phyloP scores from a whole-genome alignment of 2,113 vertebrate species.

The Menura novaehollandiae region DNA sequence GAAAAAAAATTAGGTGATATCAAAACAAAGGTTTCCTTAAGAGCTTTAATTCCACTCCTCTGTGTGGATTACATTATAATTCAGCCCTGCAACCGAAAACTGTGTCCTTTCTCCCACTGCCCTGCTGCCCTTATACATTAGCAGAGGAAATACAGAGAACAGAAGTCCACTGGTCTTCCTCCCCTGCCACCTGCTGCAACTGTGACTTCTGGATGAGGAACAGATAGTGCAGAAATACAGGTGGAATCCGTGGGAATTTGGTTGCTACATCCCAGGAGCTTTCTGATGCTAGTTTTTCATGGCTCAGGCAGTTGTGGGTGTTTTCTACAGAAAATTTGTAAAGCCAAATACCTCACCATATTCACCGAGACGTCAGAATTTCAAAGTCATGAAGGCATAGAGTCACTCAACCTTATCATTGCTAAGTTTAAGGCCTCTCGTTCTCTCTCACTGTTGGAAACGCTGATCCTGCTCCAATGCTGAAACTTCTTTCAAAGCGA shows the following conservation, averaged over 20 bases:
- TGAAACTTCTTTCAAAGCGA: accelerated
- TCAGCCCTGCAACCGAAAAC: background rate
- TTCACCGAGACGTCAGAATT: background rate
- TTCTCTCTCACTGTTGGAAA: accelerated
- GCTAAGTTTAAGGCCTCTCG: background rate
- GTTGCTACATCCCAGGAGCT: background rate
- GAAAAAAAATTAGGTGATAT: background rate
- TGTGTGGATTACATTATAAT: background rate
- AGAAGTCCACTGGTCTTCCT: too few relatives aligned
- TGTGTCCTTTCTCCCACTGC: background rate
- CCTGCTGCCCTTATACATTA: accelerated
- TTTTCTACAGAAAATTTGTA: background rate
- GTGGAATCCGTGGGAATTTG: background rate
- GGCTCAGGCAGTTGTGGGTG: background rate
- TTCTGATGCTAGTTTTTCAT: background rate
- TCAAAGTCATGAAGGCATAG: accelerated
- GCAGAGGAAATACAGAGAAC: background rate
- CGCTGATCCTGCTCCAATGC: accelerated
- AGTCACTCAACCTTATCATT: accelerated
- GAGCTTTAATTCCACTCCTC: background rate
- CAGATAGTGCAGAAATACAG: background rate
- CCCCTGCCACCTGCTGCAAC: background rate
- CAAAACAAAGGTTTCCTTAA: background rate
- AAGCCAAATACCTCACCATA: background rate
- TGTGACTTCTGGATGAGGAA: background rate